Evolutionary conservation across 2,113 vertebrate species (phyloP).

Genomic region (Opisthocomus hoazin): DNA sequence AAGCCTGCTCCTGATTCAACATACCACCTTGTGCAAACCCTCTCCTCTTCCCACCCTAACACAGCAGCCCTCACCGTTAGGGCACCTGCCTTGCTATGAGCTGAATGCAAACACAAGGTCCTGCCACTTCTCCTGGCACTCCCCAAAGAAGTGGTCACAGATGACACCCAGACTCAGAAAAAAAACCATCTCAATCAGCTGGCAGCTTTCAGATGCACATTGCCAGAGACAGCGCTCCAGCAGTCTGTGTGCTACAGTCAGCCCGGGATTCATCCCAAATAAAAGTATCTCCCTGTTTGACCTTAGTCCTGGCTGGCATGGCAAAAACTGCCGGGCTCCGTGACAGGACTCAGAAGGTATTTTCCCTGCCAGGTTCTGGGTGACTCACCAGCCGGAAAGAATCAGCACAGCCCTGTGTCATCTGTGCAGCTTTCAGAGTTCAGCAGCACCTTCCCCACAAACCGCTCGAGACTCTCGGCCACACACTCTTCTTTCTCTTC

Average conservation of each 20-base stretch:
- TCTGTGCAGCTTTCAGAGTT: not conserved
- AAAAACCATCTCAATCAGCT: not conserved
- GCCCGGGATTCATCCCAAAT: not conserved
- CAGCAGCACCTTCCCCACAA: not conserved
- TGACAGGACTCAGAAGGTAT: not conserved
- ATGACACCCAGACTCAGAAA: not conserved
- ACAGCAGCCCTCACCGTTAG: not conserved
- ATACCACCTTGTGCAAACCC: not conserved
- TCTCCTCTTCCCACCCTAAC: not conserved
- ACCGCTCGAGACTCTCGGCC: not conserved
- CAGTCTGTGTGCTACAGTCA: not conserved
- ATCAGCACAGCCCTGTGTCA: not conserved
- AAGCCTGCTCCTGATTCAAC: not conserved
- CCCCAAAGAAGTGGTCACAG: not conserved
- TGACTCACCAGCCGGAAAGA: not conserved
- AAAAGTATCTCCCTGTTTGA: not conserved
- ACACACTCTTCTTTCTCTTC: not conserved
- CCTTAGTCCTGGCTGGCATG: not conserved
- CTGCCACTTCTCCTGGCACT: not conserved
- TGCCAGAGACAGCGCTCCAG: not conserved
- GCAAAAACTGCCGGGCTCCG: not conserved
- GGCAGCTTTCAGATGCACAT: not conserved
- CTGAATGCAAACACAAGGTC: not conserved
- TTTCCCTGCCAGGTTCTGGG: not conserved
- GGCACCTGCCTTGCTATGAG: not conserved